phyloP scores from a whole-genome alignment of 2,888 invertebrate species.

The Galerucella nymphaeae region DNA sequence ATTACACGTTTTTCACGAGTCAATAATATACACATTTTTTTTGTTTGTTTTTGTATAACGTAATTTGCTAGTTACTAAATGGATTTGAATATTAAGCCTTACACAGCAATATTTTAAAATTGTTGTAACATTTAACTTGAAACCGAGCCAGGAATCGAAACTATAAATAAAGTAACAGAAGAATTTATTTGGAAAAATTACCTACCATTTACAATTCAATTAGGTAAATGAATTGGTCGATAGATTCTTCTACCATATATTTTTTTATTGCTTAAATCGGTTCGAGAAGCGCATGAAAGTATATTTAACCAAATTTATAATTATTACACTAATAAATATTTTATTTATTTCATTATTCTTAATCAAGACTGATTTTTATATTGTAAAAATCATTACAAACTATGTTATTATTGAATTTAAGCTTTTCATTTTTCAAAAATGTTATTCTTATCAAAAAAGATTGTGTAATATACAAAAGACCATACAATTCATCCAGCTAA shows the following conservation, averaged over 20 bases:
- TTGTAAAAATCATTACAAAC: slow-evolving; percentile 15
- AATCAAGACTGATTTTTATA: slow-evolving; percentile 53
- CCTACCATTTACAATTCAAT: too few relatives aligned
- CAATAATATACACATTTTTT: slow-evolving; percentile 45
- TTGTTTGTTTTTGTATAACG: not conserved
- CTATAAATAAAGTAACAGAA: not conserved
- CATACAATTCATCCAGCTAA: too few relatives aligned
- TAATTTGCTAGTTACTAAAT: slow-evolving; percentile 55
- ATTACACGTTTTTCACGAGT: slow-evolving; percentile 51
- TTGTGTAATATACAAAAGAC: too few relatives aligned
- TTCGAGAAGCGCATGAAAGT: slow-evolving; percentile 18
- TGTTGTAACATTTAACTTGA: not conserved
- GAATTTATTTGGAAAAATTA: not conserved
- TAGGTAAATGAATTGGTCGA: not conserved
- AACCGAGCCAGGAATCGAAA: not conserved
- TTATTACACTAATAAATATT: slow-evolving; percentile 45
- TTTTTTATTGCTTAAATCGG: not conserved
- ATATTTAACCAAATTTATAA: slow-evolving; percentile 49
- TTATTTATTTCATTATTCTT: slow-evolving; percentile 43
- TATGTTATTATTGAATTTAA: not conserved
- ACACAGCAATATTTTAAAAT: not conserved
- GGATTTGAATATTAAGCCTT: slow-evolving; percentile 42
- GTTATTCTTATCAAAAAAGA: too few relatives aligned
- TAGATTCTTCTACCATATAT: not conserved
- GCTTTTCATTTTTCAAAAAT: too few relatives aligned